Conservation (phyloP, 1,140 invertebrate species). For the Nephotettix cincticeps region DNA sequence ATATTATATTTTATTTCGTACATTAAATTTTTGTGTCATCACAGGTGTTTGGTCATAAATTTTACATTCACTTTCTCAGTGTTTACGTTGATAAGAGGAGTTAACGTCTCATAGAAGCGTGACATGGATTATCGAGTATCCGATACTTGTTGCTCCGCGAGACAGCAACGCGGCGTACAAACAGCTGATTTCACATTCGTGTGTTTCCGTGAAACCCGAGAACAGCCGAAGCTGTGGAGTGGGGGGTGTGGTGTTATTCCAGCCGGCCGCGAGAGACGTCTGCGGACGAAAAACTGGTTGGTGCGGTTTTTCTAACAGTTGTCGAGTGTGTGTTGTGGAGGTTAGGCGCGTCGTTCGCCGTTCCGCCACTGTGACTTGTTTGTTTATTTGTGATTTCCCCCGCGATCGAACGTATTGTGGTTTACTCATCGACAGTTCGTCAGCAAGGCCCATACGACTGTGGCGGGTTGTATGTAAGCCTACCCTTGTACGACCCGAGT, state of each 20-base stretch:
- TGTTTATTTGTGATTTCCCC: neutral
- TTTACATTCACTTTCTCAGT: too few relatives aligned
- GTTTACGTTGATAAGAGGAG: too few relatives aligned
- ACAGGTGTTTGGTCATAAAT: too few relatives aligned
- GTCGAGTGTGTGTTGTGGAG: slow-evolving; percentile 17
- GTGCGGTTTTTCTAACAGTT: slow-evolving; percentile 25
- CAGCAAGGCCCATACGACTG: too few relatives aligned
- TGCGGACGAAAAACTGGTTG: slow-evolving; percentile 23
- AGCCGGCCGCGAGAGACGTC: neutral
- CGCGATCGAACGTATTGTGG: too few relatives aligned
- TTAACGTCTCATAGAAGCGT: too few relatives aligned
- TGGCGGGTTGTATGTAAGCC: too few relatives aligned
- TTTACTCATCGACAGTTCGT: too few relatives aligned
- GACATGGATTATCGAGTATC: too few relatives aligned
- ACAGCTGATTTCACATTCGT: slow-evolving; percentile 5
- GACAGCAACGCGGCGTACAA: neutral
- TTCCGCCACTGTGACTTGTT: neutral
- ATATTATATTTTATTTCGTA: too few relatives aligned
- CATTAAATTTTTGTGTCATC: too few relatives aligned
- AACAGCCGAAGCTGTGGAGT: neutral
- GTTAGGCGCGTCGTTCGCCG: slow-evolving; percentile 8
- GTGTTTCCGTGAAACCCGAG: slow-evolving; percentile 10
- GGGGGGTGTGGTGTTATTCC: slow-evolving; percentile 23
- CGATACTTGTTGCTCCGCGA: neutral
- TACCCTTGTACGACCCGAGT: too few relatives aligned